Percentiles rank a stretch among this genome's conserved stretches.
Conservation (phyloP, 2,888 invertebrate species). For the Drosophila bunnanda region DNA sequence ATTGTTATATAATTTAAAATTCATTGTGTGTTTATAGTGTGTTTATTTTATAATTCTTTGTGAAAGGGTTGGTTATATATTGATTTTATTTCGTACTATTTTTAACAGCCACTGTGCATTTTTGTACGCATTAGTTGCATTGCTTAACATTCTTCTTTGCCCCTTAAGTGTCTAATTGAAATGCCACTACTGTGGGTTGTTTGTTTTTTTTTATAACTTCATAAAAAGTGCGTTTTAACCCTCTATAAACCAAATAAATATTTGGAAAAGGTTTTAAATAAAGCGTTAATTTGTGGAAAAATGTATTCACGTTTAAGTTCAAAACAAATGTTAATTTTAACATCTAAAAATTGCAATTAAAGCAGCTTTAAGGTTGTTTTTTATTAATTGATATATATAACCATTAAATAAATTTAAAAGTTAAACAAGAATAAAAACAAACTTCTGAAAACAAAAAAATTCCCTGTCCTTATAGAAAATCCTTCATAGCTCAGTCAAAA, state of each 20-base stretch:
- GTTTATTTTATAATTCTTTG: too few relatives aligned
- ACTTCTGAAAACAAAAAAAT: too few relatives aligned
- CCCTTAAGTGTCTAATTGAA: background rate
- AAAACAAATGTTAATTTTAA: background rate
- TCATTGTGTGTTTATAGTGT: background rate
- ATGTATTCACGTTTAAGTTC: too few relatives aligned
- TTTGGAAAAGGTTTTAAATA: background rate
- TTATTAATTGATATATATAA: background rate
- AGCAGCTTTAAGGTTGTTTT: too few relatives aligned
- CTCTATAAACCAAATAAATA: background rate
- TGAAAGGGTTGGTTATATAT: too few relatives aligned
- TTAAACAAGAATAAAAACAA: too few relatives aligned
- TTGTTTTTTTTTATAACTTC: conserved; percentile 5
- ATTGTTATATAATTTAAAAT: background rate
- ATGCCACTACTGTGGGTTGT: conserved; percentile 1
- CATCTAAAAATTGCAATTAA: background rate
- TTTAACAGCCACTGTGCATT: too few relatives aligned
- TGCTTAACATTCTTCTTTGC: background rate
- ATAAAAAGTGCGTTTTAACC: background rate
- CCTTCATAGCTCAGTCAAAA: too few relatives aligned
- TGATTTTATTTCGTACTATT: background rate
- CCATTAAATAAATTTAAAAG: background rate
- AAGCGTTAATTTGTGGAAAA: background rate
- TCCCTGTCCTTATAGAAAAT: too few relatives aligned
- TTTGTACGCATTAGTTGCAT: background rate